Base-by-base conservation (phyloP, 2,113 vertebrate genomes). In the Microtus ochrogaster region DNA sequence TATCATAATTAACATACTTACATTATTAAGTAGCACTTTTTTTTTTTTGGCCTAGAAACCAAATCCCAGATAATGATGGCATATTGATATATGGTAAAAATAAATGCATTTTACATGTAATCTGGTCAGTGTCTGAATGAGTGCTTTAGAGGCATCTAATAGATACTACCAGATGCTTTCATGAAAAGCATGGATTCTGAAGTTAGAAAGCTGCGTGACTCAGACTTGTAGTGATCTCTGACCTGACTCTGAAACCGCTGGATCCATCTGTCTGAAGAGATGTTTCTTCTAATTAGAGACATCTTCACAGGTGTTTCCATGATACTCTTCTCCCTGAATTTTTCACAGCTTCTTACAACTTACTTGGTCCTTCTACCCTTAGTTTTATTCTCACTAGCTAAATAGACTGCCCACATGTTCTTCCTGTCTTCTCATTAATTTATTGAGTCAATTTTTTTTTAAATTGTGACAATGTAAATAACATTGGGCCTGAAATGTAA, bases 351-450 rank as follows among this genome's bases (percentile, higher is more conserved):
- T 55, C 44, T 91, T 72, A 73, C 0, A 33, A 14, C 8, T 41
- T 81, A 11, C 76, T 90, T 72, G 82, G 7, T 94, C 68, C 47
- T 94, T 89, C 65, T 58, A 55, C 16, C 47, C 91, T 92, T 89
- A 19, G 5, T 83, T 90, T 93, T 21, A 66, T 30, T 85, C 41
- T 93, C 5, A 26, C 11, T 89, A 83, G 33, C 7, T 82, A 72
- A 92, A 24, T 19, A 26, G 30, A 47, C 44, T n/a, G 36, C 81
- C 28, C 3, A 14, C 3, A 12, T 78, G 5, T 86, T 65, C n/a
- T 81, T 90, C 66, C n/a, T 55, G 22, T 77, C 13, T 92, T 94
- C 90, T 26, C 26, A 44, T 22, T 92, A 41, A 16, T 85, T 84
- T 30, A 41, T 74, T 78, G 28, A 0, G 36, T 76, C 49, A 33